Evolutionary conservation across 2,113 vertebrate genomes (phyloP).

Genomic region (Chloropsis hardwickii): DNA sequence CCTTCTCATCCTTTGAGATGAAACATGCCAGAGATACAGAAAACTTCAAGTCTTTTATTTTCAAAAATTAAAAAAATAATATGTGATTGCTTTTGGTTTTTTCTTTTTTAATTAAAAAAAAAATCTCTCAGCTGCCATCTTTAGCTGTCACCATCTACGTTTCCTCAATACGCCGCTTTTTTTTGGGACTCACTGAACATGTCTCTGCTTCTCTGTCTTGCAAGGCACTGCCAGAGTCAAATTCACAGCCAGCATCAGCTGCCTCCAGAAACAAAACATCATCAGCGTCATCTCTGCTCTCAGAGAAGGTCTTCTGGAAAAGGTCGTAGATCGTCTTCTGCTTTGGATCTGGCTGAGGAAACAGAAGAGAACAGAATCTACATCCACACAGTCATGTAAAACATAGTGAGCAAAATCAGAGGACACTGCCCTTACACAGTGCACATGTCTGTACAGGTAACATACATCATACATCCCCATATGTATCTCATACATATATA

Average conservation of each 20-base stretch:
- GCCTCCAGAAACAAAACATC: slow-evolving; percentile 74
- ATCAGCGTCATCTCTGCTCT: slow-evolving; percentile 65
- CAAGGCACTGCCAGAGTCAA: slow-evolving; percentile 14
- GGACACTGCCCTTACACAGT: background rate
- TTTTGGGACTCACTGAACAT: slow-evolving; percentile 45
- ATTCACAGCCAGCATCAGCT: slow-evolving; percentile 70
- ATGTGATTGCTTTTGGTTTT: background rate
- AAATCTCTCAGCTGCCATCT: background rate
- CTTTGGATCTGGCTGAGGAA: slow-evolving; percentile 71
- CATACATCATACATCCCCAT: background rate
- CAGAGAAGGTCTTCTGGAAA: slow-evolving; percentile 84
- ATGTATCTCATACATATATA: background rate
- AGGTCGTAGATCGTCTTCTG: slow-evolving; percentile 84
- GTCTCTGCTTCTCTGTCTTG: background rate
- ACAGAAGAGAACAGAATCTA: background rate
- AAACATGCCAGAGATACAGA: background rate
- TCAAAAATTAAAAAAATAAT: background rate
- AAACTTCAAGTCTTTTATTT: slow-evolving; percentile 20
- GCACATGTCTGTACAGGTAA: background rate
- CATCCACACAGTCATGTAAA: background rate
- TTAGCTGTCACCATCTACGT: background rate
- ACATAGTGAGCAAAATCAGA: background rate
- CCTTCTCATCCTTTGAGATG: background rate
- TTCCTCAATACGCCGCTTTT: slow-evolving; percentile 65
- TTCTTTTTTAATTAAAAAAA: background rate